Evolutionary conservation across 2,113 vertebrate species (phyloP).

Genomic region (Microcebus murinus): DNA sequence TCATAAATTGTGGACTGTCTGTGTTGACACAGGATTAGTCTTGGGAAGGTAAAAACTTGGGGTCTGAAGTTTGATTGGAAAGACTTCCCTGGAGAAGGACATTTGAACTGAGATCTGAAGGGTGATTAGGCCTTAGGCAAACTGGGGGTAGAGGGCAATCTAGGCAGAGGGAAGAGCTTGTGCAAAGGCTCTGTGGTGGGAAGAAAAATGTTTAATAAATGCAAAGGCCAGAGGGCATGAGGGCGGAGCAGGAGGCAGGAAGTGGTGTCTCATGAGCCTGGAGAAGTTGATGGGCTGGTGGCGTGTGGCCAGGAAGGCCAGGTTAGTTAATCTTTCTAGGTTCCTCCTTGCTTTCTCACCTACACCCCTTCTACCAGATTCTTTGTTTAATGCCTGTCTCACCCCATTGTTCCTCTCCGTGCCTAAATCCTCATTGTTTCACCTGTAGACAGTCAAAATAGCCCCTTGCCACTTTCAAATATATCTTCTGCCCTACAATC

Average conservation of each 20-base stretch:
- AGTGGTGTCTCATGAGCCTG: neutral
- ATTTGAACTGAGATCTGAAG: neutral
- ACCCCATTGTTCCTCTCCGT: neutral
- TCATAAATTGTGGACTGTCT: neutral
- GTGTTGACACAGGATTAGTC: neutral
- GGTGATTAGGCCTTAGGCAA: neutral
- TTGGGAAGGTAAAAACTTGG: neutral
- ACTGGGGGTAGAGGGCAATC: neutral
- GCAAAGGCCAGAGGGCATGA: neutral
- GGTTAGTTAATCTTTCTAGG: neutral
- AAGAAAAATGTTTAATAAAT: neutral
- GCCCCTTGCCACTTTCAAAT: neutral
- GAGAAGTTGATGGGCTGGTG: rapidly evolving
- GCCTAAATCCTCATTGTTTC: neutral
- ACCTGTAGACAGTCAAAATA: neutral
- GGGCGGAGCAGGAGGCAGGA: neutral
- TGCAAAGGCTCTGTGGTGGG: neutral
- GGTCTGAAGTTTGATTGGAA: slow-evolving; percentile 10
- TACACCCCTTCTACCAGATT: neutral
- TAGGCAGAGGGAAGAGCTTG: neutral
- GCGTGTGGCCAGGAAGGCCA: neutral
- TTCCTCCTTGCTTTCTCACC: neutral
- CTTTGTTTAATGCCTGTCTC: neutral
- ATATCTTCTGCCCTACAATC: neutral
- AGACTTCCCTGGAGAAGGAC: slow-evolving; percentile 38